Base-by-base conservation (phyloP, 1,140 invertebrate genomes). In the Drosophila neocordata region DNA sequence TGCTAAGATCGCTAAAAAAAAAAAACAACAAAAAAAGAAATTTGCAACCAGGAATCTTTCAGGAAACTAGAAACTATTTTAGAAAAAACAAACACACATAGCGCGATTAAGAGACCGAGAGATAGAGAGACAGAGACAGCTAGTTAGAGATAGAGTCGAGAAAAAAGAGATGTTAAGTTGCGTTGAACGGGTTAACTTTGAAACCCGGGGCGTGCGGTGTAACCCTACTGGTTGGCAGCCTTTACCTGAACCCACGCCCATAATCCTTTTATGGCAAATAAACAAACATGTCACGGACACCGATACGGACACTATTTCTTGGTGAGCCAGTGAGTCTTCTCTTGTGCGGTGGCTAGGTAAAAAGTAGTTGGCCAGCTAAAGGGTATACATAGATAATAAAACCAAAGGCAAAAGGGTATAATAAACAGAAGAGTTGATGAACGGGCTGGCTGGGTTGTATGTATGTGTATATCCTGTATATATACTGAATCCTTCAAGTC, bases 261-360 rank as follows among this genome's bases (percentile, higher is more conserved):
- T 88, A 88, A 88, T 88, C 84, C 84, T 88, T 88, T 88, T 88
- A 89, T 88, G 84, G 80, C 84, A 84, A 89, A 88, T 67, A 88
- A 88, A 88, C 84, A 88, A 89, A 88, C 83, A 83, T 63, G 79
- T 74, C 79, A 83, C 79, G 75, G 78, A 56, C 18, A 52, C 5
- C 48, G 38, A 48, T 12, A 22, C 62, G 51, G 37, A 63, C 27
- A 15, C 18, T 31, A 6, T 31, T 31, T 31, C 27, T 31, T 31
- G 22, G 5, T 31, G 22, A 24, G 22, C 4, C 22, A 24, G n/a
- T 24, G 24, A 24, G 27, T 31, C 27, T 6, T 31, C 27, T 24
- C 27, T 24, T 24, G 27, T 31, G 1, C 6, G 27, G 27, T 31
- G 27, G 27, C 38, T 76, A 75, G 80, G 80, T 83, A 83, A 83